These are phyloP conservation scores for Aplochiton taeniatus DNA, from an alignment of 2,797 vertebrate species.

Conservation along the genomic window DNA sequence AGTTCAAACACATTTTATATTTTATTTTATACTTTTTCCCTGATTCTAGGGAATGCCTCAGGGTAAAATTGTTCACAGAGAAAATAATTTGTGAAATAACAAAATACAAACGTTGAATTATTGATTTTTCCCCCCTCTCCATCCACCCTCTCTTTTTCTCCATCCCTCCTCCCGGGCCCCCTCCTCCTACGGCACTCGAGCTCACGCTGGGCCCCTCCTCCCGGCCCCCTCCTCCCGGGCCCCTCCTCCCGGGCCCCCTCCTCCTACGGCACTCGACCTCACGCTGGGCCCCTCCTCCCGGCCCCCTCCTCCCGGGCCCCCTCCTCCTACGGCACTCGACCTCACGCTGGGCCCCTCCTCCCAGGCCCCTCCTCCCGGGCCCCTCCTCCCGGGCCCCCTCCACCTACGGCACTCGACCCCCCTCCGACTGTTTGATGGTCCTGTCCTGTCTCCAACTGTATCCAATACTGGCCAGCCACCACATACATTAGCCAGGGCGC, in stretches of 20 bases:
- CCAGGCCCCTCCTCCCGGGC: conserved; percentile 70
- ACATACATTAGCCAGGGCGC: conserved; percentile 77
- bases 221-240: conserved; percentile 70
- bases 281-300: conserved; percentile 77
- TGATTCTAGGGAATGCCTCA: too few species aligned
- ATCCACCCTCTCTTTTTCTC: background rate
- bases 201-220: too few species aligned
- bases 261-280: conserved; percentile 66
- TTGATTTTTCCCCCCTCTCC: too few species aligned
- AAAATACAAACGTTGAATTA: too few species aligned
- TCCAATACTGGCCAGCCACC: conserved; percentile 78
- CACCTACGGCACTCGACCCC: conserved; percentile 65
- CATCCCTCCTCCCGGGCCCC: too few species aligned
- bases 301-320: conserved; percentile 69
- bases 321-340: conserved; percentile 68
- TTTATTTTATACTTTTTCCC: too few species aligned
- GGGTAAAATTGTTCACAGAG: too few species aligned
- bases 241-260: conserved; percentile 70
- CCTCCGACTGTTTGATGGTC: conserved; percentile 81
- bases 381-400: conserved; percentile 70
- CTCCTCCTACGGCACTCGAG: too few species aligned
- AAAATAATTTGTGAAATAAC: too few species aligned
- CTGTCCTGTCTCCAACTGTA: conserved; percentile 63
- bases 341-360: conserved; percentile 60
- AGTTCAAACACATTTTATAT: too few species aligned